Percentiles rank a stretch among this genome's conserved stretches.
phyloP scores from a whole-genome alignment of 2,888 invertebrate species.

The Erpobdella octoculata region DNA sequence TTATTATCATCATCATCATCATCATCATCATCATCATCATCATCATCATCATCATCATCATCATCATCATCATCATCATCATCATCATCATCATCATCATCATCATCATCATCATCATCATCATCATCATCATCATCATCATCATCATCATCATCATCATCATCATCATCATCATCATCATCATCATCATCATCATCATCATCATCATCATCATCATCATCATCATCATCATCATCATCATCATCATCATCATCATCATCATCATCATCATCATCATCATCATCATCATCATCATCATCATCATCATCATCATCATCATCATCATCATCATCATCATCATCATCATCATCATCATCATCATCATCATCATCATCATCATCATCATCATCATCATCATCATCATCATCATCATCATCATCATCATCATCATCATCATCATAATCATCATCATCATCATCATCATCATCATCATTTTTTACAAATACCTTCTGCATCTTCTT shows the following conservation, averaged over 20 bases:
- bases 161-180: constrained; percentile 12
- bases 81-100: not conserved
- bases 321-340: not conserved
- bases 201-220: constrained; percentile 22
- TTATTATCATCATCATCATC: not conserved
- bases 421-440: not conserved
- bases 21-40: not conserved
- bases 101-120: not conserved
- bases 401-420: not conserved
- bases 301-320: not conserved
- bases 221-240: not conserved
- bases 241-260: not conserved
- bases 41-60: not conserved
- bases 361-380: not conserved
- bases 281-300: not conserved
- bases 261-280: not conserved
- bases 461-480: no score
- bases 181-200: constrained; percentile 13
- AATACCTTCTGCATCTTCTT: no score
- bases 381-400: not conserved
- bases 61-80: not conserved
- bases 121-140: not conserved
- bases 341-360: not conserved
- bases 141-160: not conserved
- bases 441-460: not conserved